These are phyloP conservation scores for Batillaria attramentaria DNA, from an alignment of 1,140 invertebrate genomes.

Conservation along the genomic window DNA sequence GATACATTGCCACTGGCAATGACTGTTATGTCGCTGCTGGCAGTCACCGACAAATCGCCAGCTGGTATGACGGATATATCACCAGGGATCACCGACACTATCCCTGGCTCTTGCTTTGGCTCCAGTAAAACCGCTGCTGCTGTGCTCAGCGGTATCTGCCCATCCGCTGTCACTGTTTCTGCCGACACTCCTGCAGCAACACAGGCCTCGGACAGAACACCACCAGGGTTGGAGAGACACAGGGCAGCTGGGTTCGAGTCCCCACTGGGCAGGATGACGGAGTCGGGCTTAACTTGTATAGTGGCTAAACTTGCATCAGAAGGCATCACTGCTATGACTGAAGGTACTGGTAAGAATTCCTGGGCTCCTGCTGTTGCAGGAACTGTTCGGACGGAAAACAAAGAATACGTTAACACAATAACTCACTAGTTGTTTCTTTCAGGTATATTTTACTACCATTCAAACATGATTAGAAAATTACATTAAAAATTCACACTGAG, in stretches of 20 bases:
- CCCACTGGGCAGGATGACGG: not conserved
- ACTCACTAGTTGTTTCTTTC: not conserved
- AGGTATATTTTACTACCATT: too few relatives aligned
- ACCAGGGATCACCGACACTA: not conserved
- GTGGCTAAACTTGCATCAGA: not conserved
- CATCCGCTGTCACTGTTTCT: not conserved
- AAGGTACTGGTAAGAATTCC: not conserved
- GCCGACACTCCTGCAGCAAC: slow-evolving; percentile 13
- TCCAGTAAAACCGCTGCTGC: not conserved
- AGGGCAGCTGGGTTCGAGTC: not conserved
- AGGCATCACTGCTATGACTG: not conserved
- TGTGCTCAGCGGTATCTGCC: not conserved
- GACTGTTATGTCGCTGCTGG: not conserved
- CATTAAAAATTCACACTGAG: too few relatives aligned
- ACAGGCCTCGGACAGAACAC: not conserved
- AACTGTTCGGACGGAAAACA: not conserved
- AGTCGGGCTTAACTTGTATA: too few relatives aligned
- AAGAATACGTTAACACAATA: not conserved
- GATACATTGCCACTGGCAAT: not conserved
- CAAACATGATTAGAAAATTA: too few relatives aligned
- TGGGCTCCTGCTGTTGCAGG: slow-evolving; percentile 9
- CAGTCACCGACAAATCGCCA: not conserved
- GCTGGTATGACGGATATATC: not conserved
- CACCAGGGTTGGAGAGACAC: not conserved
- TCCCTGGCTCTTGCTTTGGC: slow-evolving; percentile 17